Evolutionary conservation across 2,113 vertebrate genomes (phyloP).

Genomic region (Brachyhypopomus gauderio): DNA sequence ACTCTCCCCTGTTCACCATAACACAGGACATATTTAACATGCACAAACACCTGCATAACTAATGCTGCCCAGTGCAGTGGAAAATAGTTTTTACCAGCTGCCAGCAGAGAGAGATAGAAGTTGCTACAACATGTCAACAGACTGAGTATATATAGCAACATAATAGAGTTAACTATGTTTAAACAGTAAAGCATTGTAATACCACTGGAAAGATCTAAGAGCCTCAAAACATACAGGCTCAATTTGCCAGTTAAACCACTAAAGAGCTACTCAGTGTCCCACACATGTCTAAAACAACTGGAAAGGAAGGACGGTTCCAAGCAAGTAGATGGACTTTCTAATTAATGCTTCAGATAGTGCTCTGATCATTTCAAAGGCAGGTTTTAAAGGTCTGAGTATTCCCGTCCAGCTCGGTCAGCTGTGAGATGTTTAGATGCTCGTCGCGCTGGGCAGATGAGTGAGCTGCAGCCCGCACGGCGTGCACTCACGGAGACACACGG

Average conservation of each 20-base stretch:
- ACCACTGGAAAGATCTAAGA: neutral
- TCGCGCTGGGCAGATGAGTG: neutral
- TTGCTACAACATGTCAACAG: constrained; percentile 17
- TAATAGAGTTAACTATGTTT: neutral
- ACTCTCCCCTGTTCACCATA: constrained; percentile 51
- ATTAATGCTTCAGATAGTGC: neutral
- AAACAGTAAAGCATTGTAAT: too few relatives aligned
- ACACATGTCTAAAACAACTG: neutral
- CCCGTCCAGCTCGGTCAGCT: neutral
- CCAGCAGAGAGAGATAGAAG: neutral
- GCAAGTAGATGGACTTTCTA: too few relatives aligned
- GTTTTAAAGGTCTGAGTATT: neutral
- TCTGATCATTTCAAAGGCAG: neutral
- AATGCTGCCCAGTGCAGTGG: constrained; percentile 5
- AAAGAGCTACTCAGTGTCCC: neutral
- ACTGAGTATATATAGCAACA: neutral
- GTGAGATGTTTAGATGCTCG: neutral
- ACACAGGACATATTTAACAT: constrained; percentile 40
- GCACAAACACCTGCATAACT: constrained; percentile 41
- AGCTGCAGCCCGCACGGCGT: too few relatives aligned
- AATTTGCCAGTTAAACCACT: neutral
- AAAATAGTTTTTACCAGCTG: constrained; percentile 24
- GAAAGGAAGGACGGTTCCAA: too few relatives aligned
- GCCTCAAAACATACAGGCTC: too few relatives aligned
- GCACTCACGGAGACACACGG: too few relatives aligned